A percentile compares a stretch with the other conserved stretches of the same genome.
Evolutionary conservation across 1,140 invertebrate genomes (phyloP).

Genomic region (Fopius arisanus): DNA sequence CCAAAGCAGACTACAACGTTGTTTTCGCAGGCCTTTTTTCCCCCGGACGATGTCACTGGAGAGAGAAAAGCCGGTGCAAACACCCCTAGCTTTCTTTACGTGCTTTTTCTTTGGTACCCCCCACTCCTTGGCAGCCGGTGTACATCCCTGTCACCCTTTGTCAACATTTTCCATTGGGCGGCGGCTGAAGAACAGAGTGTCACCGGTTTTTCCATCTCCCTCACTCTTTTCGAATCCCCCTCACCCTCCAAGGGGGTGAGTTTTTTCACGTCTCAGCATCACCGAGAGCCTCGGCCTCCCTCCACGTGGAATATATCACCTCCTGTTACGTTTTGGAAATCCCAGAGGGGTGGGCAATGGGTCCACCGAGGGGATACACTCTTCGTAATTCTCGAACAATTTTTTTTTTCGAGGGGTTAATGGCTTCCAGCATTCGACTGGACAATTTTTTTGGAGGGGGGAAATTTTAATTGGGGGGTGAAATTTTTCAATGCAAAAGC

Average conservation of each 20-base stretch:
- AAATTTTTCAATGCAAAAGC: neutral
- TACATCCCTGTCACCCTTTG: slow-evolving; percentile 16
- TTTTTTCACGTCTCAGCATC: too few relatives aligned
- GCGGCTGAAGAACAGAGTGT: neutral
- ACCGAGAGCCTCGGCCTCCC: neutral
- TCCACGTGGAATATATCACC: too few relatives aligned
- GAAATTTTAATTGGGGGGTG: too few relatives aligned
- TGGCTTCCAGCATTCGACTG: slow-evolving; percentile 10
- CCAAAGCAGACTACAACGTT: slow-evolving; percentile 37
- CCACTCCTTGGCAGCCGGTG: slow-evolving; percentile 16
- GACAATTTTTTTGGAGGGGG: slow-evolving; percentile 4
- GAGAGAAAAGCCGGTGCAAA: slow-evolving; percentile 36
- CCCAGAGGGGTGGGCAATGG: neutral
- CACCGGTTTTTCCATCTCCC: neutral
- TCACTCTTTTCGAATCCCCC: neutral
- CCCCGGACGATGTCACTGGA: slow-evolving; percentile 13
- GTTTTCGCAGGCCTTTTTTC: slow-evolving; percentile 37
- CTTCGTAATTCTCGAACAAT: neutral
- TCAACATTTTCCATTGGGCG: slow-evolving; percentile 14
- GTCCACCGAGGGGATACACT: neutral
- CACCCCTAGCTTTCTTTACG: slow-evolving; percentile 21
- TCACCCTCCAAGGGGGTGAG: neutral
- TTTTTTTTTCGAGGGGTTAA: slow-evolving; percentile 7
- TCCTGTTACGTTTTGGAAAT: neutral
- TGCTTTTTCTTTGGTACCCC: slow-evolving; percentile 7